These are phyloP conservation scores for Pediacus dermestoides DNA, from an alignment of 2,888 invertebrate genomes.

Conservation along the genomic window DNA sequence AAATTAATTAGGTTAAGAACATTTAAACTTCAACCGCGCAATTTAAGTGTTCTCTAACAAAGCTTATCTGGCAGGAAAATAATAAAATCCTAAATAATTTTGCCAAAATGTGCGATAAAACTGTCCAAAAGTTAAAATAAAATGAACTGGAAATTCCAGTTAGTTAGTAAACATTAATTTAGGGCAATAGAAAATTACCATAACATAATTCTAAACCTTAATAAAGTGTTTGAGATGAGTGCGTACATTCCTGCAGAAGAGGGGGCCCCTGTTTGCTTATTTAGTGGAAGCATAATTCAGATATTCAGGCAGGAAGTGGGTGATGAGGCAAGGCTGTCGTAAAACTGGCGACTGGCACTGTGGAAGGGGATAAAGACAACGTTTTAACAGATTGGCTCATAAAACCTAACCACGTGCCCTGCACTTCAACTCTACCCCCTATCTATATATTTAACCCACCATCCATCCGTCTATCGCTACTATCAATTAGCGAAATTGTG, in stretches of 20 bases:
- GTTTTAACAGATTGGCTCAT: slow-evolving; percentile 1
- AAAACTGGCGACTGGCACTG: background rate
- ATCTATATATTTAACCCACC: background rate
- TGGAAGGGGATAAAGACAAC: slow-evolving; percentile 1
- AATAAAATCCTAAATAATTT: too few relatives aligned
- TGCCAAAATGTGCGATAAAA: too few relatives aligned
- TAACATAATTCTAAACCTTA: background rate
- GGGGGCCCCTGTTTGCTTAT: slow-evolving; percentile 15
- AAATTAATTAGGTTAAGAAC: too few relatives aligned
- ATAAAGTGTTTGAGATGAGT: slow-evolving; percentile 1
- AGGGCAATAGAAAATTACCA: background rate
- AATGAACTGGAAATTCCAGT: too few relatives aligned
- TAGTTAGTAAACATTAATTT: too few relatives aligned
- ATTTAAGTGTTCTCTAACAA: too few relatives aligned
- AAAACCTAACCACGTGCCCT: background rate
- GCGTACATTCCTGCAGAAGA: background rate
- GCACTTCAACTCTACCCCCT: slow-evolving; percentile 3
- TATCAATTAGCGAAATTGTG: slow-evolving; percentile 1
- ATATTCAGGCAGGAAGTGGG: slow-evolving; percentile 15
- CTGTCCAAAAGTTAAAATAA: too few relatives aligned
- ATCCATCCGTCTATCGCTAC: background rate
- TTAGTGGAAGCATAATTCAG: slow-evolving; percentile 20
- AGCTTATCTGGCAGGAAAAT: too few relatives aligned
- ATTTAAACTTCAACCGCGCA: too few relatives aligned
- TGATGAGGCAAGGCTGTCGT: slow-evolving; percentile 2